Evolutionary conservation across 2,797 vertebrate species (phyloP), one percentile per base, ranked within the genome.

Genomic region (Hafferia zeledoni): DNA sequence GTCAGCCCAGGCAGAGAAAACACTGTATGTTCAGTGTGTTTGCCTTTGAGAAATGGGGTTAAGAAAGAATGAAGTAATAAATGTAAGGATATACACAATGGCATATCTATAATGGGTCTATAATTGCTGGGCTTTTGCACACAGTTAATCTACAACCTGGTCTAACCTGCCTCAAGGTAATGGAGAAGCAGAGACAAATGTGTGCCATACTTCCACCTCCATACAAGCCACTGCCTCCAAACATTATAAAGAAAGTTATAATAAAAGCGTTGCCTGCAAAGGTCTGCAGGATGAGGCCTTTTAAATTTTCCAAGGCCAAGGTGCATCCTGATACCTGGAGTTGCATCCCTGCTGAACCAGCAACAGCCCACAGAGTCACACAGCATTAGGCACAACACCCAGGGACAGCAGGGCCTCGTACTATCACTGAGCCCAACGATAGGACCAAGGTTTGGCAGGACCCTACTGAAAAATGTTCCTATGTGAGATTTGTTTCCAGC

Each of bases 111-210:
- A 94, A 94, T 86, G 53, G 18, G 59, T 75, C 57, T 72, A 83
- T 81, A 86, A 88, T 76, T 86, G 77, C 39, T 5, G 2, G 35
- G 23, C 55, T 86, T 88, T 86, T 78, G 72, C 30, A 28, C 55
- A 41, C 65, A 83, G 91, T 90, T 94, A 89, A 96, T 93, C 69
- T 91, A 86, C 83, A 94, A 86, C 93, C 31, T 61, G 53, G 61
- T 61, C 39, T 94, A 91, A 92, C 55, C 71, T 93, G 59, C 46
- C 72, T 83, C n/a, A 55, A 94, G 87, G 61, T 81, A 81, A 53
- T 46, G 0, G 0, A 94, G 75, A 79, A 59, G 44, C 50, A 65
- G 85, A 5, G 7, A 84, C 43, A 89, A 91, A 88, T 27, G 22
- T n/a, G 25, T 77, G 68, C 35, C 49, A 46, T 87, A 55, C 52